phyloP scores from a whole-genome alignment of 2,888 invertebrate genomes.

The Conistra vaccinii region DNA sequence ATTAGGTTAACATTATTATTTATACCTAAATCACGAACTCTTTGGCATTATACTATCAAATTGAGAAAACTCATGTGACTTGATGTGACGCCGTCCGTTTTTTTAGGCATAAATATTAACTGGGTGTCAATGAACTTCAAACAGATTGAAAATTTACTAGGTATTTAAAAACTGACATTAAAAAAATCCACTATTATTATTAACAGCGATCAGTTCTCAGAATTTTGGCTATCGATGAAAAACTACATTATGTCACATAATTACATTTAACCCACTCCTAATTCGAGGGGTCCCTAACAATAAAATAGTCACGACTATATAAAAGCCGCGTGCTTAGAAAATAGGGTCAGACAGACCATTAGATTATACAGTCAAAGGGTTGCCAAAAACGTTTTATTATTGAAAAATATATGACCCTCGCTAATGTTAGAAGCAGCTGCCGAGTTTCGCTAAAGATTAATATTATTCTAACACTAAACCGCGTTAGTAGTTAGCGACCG shows the following conservation, averaged over 20 bases:
- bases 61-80: constrained; percentile 74
- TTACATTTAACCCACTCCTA: constrained; percentile 60
- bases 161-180: constrained; percentile 56
- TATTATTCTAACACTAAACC: constrained; percentile 84
- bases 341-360: constrained; percentile 74
- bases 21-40: constrained; percentile 42
- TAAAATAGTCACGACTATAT: constrained; percentile 72
- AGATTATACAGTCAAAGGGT: constrained; percentile 86
- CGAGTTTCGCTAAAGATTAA: constrained; percentile 75
- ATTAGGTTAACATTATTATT: constrained; percentile 43
- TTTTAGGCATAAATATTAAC: constrained; percentile 69
- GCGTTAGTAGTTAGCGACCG: constrained; percentile 70
- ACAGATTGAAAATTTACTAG: constrained; percentile 57
- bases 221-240: constrained; percentile 47
- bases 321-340: constrained; percentile 76
- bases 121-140: constrained; percentile 76
- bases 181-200: constrained; percentile 39
- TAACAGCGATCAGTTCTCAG: constrained; percentile 41
- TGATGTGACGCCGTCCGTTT: constrained; percentile 70
- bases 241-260: constrained; percentile 58
- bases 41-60: constrained; percentile 78
- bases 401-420: constrained; percentile 81
- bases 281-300: constrained; percentile 70
- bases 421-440: constrained; percentile 82
- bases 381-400: constrained; percentile 85